phyloP scores from a whole-genome alignment of 2,113 vertebrate species.

The Macroglossus sobrinus region DNA sequence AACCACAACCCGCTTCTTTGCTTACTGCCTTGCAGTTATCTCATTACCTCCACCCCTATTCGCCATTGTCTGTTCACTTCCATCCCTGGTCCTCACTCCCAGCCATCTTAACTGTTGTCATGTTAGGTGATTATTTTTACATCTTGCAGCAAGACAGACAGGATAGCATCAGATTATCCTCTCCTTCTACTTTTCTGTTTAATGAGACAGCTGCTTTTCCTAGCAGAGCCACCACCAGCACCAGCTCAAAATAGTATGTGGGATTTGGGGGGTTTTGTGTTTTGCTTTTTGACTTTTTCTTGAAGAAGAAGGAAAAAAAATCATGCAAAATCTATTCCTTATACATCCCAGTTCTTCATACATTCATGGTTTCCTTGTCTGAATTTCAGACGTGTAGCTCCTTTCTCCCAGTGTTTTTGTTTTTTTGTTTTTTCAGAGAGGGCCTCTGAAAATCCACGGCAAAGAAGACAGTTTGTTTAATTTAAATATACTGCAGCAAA shows the following conservation, averaged over 20 bases:
- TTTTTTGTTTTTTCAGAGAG: constrained; percentile 16
- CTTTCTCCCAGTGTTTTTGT: fast-evolving
- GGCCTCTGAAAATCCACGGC: constrained; percentile 57
- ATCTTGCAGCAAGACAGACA: background rate
- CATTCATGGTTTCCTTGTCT: background rate
- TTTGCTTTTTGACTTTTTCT: background rate
- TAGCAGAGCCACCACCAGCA: fast-evolving
- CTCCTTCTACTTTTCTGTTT: fast-evolving
- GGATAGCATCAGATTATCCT: background rate
- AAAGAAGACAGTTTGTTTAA: constrained; percentile 79
- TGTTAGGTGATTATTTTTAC: background rate
- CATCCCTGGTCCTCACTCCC: background rate
- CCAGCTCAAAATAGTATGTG: background rate
- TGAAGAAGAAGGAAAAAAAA: background rate
- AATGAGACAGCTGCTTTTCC: background rate
- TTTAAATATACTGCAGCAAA: constrained; percentile 77
- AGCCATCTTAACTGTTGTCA: background rate
- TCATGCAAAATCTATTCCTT: background rate
- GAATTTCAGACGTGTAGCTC: background rate
- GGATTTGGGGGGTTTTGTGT: background rate
- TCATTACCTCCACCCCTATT: background rate
- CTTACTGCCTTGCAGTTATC: fast-evolving
- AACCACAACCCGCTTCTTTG: fast-evolving
- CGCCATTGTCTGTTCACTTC: background rate
- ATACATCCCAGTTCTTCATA: background rate